Conservation (phyloP, 1,140 invertebrate species). For the Nasonia giraulti region DNA sequence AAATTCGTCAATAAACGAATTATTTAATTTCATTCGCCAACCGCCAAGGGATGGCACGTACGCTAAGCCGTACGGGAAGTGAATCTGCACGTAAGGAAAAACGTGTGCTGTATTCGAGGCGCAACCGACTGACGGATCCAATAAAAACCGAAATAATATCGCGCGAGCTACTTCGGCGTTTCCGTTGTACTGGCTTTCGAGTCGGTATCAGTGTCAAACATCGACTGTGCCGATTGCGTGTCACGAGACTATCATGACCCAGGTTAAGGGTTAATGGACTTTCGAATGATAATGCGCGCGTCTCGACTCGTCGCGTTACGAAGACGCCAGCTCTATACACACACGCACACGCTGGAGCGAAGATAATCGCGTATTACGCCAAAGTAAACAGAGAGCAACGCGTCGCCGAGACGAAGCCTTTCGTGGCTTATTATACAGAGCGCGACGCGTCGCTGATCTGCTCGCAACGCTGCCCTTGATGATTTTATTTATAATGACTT, state of each 20-base stretch:
- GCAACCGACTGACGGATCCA: no score
- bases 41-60: constrained; percentile 21
- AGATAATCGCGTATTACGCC: constrained; percentile 36
- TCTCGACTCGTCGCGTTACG: not conserved
- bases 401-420: not conserved
- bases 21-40: constrained; percentile 34
- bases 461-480: not conserved
- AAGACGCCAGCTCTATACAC: not conserved
- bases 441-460: not conserved
- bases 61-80: constrained; percentile 40
- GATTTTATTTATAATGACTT: constrained; percentile 34
- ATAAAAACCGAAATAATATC: no score
- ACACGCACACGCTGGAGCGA: not conserved
- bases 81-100: constrained; percentile 43
- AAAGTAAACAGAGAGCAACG: constrained; percentile 44
- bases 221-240: constrained; percentile 11
- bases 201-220: not conserved
- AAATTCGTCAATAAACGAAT: constrained; percentile 47
- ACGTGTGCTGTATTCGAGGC: constrained; percentile 3
- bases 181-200: no score
- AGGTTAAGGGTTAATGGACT: constrained; percentile 47
- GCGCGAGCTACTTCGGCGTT: no score
- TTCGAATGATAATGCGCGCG: constrained; percentile 27
- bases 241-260: not conserved
- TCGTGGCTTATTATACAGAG: not conserved